Conservation (phyloP, 1,140 invertebrate genomes). For the Drosophila truncata region DNA sequence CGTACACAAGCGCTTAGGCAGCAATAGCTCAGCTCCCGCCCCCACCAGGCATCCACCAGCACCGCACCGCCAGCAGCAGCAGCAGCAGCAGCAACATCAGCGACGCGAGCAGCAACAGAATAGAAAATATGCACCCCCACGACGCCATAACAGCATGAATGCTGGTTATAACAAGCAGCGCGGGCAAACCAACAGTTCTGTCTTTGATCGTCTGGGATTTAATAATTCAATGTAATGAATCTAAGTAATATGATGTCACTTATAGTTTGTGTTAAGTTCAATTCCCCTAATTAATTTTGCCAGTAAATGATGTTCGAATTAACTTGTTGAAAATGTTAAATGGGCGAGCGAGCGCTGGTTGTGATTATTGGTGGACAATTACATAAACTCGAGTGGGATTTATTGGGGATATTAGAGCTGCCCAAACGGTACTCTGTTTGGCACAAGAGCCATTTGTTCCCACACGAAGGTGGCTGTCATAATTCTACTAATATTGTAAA, state of each 20-base stretch:
- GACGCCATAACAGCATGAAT: conserved; percentile 58
- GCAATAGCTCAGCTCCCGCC: conserved; percentile 11
- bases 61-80: conserved; percentile 19
- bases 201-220: conserved; percentile 82
- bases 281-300: conserved; percentile 34
- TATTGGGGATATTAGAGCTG: too few relatives aligned
- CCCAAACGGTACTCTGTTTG: too few relatives aligned
- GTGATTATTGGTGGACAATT: not conserved
- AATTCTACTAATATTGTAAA: not conserved
- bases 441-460: not conserved
- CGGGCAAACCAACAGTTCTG: conserved; percentile 51
- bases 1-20: conserved; percentile 66
- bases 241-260: conserved; percentile 29
- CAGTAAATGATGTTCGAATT: conserved; percentile 52
- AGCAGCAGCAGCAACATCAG: conserved; percentile 26
- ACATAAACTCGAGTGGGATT: too few relatives aligned
- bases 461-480: not conserved
- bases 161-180: conserved; percentile 41
- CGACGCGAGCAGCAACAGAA: conserved; percentile 18
- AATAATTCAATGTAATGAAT: conserved; percentile 69
- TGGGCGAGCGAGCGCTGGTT: not conserved
- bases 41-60: conserved; percentile 15
- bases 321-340: not conserved
- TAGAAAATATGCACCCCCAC: conserved; percentile 20
- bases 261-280: conserved; percentile 42